Conservation (phyloP, 2,113 vertebrate species). For the Chloroceryle aenea region DNA sequence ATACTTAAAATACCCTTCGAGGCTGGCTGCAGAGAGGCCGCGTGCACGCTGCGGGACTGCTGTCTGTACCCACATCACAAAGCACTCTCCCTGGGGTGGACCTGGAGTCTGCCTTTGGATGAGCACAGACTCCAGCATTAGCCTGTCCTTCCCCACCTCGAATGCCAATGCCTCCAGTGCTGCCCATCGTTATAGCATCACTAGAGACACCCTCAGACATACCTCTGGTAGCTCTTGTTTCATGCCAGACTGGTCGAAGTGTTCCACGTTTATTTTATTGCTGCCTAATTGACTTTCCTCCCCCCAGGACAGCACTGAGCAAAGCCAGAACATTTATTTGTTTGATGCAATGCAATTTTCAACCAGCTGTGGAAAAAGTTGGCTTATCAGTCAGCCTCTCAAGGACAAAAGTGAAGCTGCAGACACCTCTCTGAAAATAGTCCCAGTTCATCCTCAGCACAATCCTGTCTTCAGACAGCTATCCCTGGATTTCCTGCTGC, state of each 20-base stretch:
- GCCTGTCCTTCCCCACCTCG: not conserved
- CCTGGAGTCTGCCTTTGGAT: not conserved
- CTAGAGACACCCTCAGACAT: not conserved
- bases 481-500: not conserved
- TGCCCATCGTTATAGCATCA: not conserved
- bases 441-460: not conserved
- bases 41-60: not conserved
- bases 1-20: slow-evolving; percentile 49
- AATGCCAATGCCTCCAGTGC: not conserved
- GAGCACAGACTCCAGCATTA: not conserved
- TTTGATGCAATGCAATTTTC: slow-evolving; percentile 14
- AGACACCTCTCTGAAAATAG: not conserved
- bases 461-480: not conserved
- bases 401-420: not conserved
- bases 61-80: not conserved
- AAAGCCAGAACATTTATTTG: not conserved
- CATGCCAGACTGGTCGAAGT: not conserved
- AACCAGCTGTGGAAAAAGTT: not conserved
- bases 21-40: slow-evolving; percentile 8
- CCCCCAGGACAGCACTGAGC: not conserved
- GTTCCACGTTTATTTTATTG: not conserved
- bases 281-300: slow-evolving; percentile 21
- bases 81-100: not conserved
- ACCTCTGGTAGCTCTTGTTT: not conserved
- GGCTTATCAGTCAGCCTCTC: not conserved